Conservation (phyloP, 2,888 invertebrate genomes). For the Siphonodentalium dalli region DNA sequence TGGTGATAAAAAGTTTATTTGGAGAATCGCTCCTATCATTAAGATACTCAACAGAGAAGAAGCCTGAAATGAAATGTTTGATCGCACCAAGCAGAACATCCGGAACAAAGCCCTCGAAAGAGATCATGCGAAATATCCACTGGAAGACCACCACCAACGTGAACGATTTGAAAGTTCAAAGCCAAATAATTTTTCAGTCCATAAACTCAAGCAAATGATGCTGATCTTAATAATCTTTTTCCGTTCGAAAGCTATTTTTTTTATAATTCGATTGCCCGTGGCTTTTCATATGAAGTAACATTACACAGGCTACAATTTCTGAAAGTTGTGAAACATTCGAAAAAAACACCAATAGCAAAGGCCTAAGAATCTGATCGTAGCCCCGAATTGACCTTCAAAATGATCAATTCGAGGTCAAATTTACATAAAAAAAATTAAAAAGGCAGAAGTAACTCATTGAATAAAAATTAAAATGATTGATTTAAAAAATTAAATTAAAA, state of each 20-base stretch:
- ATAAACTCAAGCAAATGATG: constrained; percentile 7
- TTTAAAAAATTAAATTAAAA: too few relatives aligned
- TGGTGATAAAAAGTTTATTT: constrained; percentile 4
- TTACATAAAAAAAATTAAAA: too few relatives aligned
- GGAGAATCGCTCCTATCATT: constrained; percentile 1
- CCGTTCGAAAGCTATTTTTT: constrained; percentile 4
- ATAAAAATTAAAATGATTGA: too few relatives aligned
- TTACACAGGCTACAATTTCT: constrained; percentile 15
- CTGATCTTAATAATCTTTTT: constrained; percentile 4
- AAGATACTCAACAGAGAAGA: constrained; percentile 3
- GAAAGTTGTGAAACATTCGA: constrained; percentile 8
- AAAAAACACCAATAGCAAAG: constrained; percentile 9
- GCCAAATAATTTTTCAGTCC: constrained; percentile 1
- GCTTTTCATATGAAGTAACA: not conserved
- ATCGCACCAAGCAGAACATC: constrained; percentile 5
- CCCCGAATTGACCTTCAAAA: too few relatives aligned
- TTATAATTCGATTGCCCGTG: not conserved
- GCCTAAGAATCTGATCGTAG: constrained; percentile 4
- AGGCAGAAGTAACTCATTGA: too few relatives aligned
- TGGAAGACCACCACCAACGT: constrained; percentile 7
- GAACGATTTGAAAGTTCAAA: constrained; percentile 3
- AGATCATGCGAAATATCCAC: constrained; percentile 13
- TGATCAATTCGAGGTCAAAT: too few relatives aligned
- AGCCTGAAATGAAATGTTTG: not conserved
- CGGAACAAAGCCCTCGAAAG: constrained; percentile 16